Evolutionary conservation across 92 coral and sea anemone genomes (phyloP).

Genomic region (Porites divaricata): DNA sequence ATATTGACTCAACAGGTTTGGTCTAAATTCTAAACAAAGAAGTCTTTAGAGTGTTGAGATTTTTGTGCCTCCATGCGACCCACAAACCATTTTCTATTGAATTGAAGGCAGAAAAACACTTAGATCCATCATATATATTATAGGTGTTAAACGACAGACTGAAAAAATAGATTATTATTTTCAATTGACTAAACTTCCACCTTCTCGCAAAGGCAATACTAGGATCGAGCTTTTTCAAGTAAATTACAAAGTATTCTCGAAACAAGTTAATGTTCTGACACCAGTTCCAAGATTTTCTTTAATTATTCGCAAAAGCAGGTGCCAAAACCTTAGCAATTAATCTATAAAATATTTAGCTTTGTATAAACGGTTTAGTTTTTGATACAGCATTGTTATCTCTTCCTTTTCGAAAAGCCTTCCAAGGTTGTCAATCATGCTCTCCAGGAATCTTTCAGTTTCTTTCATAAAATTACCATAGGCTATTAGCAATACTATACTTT

Average conservation of each 20-base stretch:
- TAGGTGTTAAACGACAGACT: not conserved
- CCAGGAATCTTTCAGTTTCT: not conserved
- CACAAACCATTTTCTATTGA: not conserved
- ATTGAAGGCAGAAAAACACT: not conserved
- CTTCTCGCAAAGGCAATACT: too few relatives aligned
- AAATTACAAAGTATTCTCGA: too few relatives aligned
- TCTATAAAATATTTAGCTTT: not conserved
- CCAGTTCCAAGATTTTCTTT: not conserved
- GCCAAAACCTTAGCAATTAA: not conserved
- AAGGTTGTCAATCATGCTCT: not conserved
- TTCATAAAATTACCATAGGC: not conserved
- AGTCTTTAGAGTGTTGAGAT: too few relatives aligned
- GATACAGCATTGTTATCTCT: not conserved
- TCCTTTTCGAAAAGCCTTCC: slow-evolving; percentile 5
- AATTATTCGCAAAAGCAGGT: not conserved
- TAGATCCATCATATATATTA: not conserved
- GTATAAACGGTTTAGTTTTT: not conserved
- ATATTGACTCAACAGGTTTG: too few relatives aligned
- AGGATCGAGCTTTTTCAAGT: not conserved
- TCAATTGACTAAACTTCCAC: too few relatives aligned
- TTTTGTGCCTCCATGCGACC: not conserved
- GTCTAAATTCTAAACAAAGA: too few relatives aligned
- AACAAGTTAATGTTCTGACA: not conserved
- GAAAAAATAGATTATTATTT: not conserved
- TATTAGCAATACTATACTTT: too few relatives aligned